Base-by-base conservation (phyloP, 2,113 vertebrate genomes). In the Periophthalmodon schlosseri region DNA sequence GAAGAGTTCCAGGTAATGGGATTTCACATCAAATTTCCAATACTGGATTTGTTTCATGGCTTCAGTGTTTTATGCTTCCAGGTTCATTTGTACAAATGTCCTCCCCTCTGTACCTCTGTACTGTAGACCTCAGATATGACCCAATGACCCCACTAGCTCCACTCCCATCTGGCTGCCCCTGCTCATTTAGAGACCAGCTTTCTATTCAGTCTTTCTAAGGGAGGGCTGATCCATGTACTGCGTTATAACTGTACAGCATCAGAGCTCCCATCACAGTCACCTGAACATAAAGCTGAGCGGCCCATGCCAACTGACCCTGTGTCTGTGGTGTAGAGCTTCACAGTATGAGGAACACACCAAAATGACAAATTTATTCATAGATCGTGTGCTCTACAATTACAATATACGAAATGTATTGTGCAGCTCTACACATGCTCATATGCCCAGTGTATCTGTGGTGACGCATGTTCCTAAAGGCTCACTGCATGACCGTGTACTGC, bases 11-110 rank as follows among this genome's bases (percentile, higher is more conserved):
- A 94, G 94, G 94, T 95, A 95, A 95, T 73, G 84, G 75, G 80
- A 85, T 90, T 86, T 90, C 63, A 82, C 86, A 86, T 90, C 68
- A 76, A 86, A 87, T 81, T 77, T 92, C 84, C 84, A 86, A 87
- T 91, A 94, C 94, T 95, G 94, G 94, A 95, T 95, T 95, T 95
- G 94, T 95, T 93, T 94, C 91, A 94, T 93, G 92, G 91, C 92
- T 94, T 93, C 85, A 90, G 88, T 93, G 87, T 91, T 84, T 82
- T 84, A 82, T 56, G 83, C 83, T 79, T 74, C 87, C 86, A 79
- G 79, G 83, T 84, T 77, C 81, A 88, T 86, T 84, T 23, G 68
- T 81, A 66, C 57, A 72, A 74, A 70, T 44, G n/a, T 70, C 88
- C 86, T 83, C 73, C 70, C 67, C 76, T 67, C 18, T 28, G 33